Evolutionary conservation across 2,113 vertebrate genomes (phyloP).

Genomic region (Heteronetta atricapilla): DNA sequence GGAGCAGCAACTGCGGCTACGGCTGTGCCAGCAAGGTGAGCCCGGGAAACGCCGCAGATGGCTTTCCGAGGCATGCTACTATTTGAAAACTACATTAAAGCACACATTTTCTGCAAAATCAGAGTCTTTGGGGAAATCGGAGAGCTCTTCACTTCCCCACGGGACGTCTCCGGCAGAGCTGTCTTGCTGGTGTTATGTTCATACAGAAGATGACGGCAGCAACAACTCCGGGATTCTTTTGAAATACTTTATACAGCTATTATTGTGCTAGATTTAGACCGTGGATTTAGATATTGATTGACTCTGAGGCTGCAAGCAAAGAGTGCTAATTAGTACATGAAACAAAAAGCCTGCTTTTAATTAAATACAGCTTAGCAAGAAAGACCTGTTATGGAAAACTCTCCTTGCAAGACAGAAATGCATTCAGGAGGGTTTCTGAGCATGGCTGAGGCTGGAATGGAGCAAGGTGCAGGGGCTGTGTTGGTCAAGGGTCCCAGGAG

Average conservation of each 20-base stretch:
- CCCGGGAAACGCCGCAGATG: neutral
- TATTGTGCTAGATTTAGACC: neutral
- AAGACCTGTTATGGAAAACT: neutral
- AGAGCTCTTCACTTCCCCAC: accelerated
- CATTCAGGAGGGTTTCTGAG: accelerated
- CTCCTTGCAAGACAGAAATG: neutral
- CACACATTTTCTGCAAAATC: accelerated
- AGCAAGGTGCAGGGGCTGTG: neutral
- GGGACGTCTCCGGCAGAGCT: neutral
- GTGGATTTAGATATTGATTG: conserved; percentile 20
- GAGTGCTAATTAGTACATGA: conserved; percentile 32
- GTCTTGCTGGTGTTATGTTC: accelerated
- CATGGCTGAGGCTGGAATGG: neutral
- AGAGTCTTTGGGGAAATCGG: accelerated
- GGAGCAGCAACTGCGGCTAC: too few relatives aligned
- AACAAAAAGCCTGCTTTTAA: conserved; percentile 56
- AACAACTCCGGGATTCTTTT: neutral
- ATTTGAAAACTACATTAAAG: neutral
- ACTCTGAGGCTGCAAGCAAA: conserved; percentile 29
- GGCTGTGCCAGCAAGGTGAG: accelerated
- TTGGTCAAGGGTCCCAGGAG: accelerated
- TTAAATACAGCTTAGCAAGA: conserved; percentile 24
- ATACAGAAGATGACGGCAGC: accelerated
- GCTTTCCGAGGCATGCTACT: accelerated
- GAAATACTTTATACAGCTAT: neutral